A percentile compares a stretch with the other conserved stretches of the same genome.
Evolutionary conservation across 2,113 vertebrate genomes (phyloP).

Genomic region (Passerina amoena): DNA sequence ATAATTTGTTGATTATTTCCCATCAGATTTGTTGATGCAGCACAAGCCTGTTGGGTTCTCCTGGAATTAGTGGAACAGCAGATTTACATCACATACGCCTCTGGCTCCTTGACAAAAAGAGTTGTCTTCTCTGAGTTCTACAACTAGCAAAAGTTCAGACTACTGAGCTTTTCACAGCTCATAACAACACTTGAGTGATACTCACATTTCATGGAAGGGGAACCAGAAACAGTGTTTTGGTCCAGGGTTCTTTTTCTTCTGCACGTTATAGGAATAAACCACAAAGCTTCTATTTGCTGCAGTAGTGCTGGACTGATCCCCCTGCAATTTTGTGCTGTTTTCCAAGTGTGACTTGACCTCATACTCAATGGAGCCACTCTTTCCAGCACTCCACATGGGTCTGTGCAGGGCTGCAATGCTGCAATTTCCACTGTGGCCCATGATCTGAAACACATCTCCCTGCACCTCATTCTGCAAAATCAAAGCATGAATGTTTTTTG

Average conservation of each 20-base stretch:
- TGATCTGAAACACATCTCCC: background rate
- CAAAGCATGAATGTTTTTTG: background rate
- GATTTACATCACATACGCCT: background rate
- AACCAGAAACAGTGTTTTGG: background rate
- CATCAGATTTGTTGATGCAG: background rate
- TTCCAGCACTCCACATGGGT: background rate
- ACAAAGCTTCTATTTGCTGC: background rate
- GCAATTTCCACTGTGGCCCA: background rate
- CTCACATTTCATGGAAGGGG: background rate
- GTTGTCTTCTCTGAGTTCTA: background rate
- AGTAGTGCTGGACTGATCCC: background rate
- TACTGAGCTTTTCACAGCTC: background rate
- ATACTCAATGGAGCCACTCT: background rate
- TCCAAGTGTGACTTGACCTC: background rate
- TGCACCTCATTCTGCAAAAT: background rate
- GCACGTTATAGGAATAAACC: background rate
- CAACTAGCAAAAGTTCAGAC: background rate
- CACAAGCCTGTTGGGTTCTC: background rate
- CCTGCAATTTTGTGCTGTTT: background rate
- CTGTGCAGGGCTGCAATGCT: background rate
- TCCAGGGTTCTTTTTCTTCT: background rate
- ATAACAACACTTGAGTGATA: background rate
- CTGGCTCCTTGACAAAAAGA: background rate
- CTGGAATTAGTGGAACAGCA: background rate
- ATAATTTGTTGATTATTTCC: background rate